Evolutionary conservation across 1,140 invertebrate genomes (phyloP).

Genomic region (Limonius californicus): DNA sequence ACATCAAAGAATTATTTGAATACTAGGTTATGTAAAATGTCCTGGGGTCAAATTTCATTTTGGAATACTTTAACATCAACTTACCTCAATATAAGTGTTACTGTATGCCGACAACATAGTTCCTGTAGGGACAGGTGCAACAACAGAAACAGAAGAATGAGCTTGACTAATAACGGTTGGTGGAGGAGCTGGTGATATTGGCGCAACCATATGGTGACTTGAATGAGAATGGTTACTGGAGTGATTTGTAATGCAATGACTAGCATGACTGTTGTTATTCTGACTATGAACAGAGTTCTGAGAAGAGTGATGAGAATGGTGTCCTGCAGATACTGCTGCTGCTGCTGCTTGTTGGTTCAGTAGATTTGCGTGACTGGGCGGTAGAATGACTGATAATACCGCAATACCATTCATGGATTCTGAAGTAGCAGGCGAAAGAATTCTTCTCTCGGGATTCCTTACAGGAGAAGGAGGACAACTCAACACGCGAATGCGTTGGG

Average conservation of each 20-base stretch:
- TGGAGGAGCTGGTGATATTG: constrained; percentile 38
- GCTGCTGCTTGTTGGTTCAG: constrained; percentile 43
- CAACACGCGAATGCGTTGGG: constrained; percentile 76
- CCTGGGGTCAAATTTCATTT: too few species aligned
- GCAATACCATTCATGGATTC: constrained; percentile 62
- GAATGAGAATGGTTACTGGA: constrained; percentile 16
- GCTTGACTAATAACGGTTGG: constrained; percentile 38
- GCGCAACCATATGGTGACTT: constrained; percentile 14
- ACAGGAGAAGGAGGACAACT: constrained; percentile 50
- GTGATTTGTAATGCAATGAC: constrained; percentile 28
- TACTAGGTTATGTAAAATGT: too few species aligned
- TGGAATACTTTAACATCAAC: too few species aligned
- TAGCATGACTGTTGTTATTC: constrained; percentile 33
- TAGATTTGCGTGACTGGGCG: constrained; percentile 53
- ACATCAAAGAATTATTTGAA: too few species aligned
- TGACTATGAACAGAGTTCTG: constrained; percentile 34
- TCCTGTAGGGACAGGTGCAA: constrained; percentile 47
- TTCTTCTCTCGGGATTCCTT: constrained; percentile 42
- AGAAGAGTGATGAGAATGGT: constrained; percentile 34
- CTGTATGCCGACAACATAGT: constrained; percentile 58
- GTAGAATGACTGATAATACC: constrained; percentile 75
- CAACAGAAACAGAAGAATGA: constrained; percentile 25
- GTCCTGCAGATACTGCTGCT: constrained; percentile 24
- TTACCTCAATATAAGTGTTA: constrained; percentile 58
- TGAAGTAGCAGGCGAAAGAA: constrained; percentile 43